Evolutionary conservation across 2,797 vertebrate genomes (phyloP), one percentile per base, ranked within the genome.

Genomic region (Allobates femoralis): DNA sequence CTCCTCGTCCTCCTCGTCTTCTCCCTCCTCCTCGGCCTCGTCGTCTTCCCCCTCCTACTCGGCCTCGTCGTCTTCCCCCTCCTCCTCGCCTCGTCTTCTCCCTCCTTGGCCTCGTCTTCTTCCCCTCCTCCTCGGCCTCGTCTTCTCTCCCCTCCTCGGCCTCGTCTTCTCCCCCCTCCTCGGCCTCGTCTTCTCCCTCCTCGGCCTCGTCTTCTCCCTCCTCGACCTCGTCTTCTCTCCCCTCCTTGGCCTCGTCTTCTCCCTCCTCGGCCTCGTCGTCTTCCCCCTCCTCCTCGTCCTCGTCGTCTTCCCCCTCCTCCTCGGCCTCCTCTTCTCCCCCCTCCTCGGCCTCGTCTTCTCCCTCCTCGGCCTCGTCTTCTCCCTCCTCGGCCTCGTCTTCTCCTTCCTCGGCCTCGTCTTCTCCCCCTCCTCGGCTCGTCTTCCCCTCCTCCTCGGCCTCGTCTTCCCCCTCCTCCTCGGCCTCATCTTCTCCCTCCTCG

Each of bases 321-420:
- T 32, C 16, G 0, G 12, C 62, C 21, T 18, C 28, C 3, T 28
- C 66, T 56, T 16, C 2, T 3, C 10, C 50, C 11, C 50, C 15
- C 69, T 8, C 2, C 37, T 8, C 37, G 5, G 37, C 37, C 37
- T 41, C 37, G 37, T 41, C 37, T 41, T 41, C 10, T 8, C 53
- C 34, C 67, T 21, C 55, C 60, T 14, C 41, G 32, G 19, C 15
- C 15, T 85, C 67, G 34, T 34, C 62, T 71, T 85, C 50, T 75
- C 81, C 79, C 87, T 89, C 1, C 51, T 86, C 90, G 90, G n/a
- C n/a, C n/a, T n/a, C n/a, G n/a, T n/a, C n/a, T n/a, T n/a, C n/a
- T 58, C 21, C 26, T 56, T 41, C 37, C 60, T 8, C 2, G 37
- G 37, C 2, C 56, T 19, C 60, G 69, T 80, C 79, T 83, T 41